Percentiles rank a stretch among this genome's conserved stretches.
phyloP scores from a whole-genome alignment of 1,140 invertebrate genomes.

The Philopotamus ludificatus region DNA sequence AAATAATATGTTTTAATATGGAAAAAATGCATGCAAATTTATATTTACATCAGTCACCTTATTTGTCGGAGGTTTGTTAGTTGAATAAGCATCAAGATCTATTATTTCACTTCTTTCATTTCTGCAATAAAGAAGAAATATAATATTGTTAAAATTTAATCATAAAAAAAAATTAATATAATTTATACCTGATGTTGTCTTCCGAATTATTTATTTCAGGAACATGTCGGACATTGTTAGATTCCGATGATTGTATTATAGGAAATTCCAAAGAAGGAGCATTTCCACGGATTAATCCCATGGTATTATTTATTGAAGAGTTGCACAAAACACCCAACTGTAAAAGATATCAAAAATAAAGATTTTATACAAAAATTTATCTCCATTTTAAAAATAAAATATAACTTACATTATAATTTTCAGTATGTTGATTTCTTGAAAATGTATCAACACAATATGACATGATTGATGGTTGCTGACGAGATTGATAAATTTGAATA shows the following conservation, averaged over 20 bases:
- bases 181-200: not conserved
- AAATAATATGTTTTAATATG: too few relatives aligned
- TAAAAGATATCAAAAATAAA: not conserved
- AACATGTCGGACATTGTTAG: not conserved
- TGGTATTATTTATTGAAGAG: not conserved
- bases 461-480: not conserved
- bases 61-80: not conserved
- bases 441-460: slow-evolving; percentile 15
- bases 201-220: not conserved
- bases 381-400: not conserved
- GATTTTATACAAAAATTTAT: not conserved
- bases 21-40: too few relatives aligned
- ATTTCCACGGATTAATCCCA: slow-evolving; percentile 10
- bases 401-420: slow-evolving; percentile 1
- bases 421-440: slow-evolving; percentile 10
- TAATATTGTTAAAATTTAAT: not conserved
- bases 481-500: slow-evolving; percentile 13
- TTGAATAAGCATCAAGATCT: not conserved
- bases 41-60: too few relatives aligned
- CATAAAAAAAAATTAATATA: not conserved
- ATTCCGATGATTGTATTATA: not conserved
- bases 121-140: not conserved
- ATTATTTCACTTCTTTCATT: not conserved
- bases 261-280: not conserved
- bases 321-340: not conserved